These are phyloP conservation scores for Suncus etruscus DNA, from an alignment of 2,113 vertebrate species.

Conservation along the genomic window DNA sequence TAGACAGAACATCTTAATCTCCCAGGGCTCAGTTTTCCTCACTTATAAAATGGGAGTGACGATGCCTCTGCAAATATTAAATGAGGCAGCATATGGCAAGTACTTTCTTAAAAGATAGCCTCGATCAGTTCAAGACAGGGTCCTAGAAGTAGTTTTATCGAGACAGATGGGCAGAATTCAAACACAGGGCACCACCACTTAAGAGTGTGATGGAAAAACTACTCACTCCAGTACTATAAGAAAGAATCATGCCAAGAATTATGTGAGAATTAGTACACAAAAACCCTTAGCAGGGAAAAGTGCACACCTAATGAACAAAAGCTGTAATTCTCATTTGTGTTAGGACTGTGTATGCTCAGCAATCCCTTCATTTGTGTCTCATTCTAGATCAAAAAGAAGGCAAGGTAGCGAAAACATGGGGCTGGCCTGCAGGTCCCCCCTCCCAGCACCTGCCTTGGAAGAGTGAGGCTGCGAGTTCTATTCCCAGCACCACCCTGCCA, in stretches of 20 bases:
- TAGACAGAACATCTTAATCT: background rate
- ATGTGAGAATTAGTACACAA: background rate
- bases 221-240: background rate
- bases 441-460: too few species aligned
- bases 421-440: too few species aligned
- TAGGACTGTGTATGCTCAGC: background rate
- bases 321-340: background rate
- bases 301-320: background rate
- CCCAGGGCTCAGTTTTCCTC: constrained; percentile 22
- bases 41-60: background rate
- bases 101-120: background rate
- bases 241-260: background rate
- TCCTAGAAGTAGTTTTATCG: background rate
- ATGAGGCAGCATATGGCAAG: background rate
- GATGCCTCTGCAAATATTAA: background rate
- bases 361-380: background rate
- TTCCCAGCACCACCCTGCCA: too few species aligned
- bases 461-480: too few species aligned
- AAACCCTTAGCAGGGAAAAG: background rate
- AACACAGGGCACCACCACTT: background rate
- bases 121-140: background rate
- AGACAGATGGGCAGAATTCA: background rate
- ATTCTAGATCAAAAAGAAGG: constrained; percentile 16
- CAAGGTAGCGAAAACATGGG: too few species aligned
- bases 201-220: background rate